Evolutionary conservation across 1,140 invertebrate species (phyloP), one percentile per base, ranked within the genome.

Genomic region (Dreissena polymorpha): DNA sequence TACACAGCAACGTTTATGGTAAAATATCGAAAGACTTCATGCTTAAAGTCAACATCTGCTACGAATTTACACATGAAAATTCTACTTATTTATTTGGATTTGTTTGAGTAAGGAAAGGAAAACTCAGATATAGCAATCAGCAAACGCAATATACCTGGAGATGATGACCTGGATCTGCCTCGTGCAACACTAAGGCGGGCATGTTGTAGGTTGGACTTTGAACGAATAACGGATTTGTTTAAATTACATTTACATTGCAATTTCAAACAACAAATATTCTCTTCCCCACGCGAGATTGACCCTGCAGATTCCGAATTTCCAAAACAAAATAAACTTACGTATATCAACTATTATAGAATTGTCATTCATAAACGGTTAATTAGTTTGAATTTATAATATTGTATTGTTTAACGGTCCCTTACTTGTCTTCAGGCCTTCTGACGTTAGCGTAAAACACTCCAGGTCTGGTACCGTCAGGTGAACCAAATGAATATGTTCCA

Each of bases 161-260:
- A 82, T 90, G 89, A 77, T 93, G 93, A 7, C 93, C 93, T 1
- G 93, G 93, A 72, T 91, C 86, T 12, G 91, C 89, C 84, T 93
- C 93, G 68, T 94, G 93, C 12, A 93, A 73, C 6, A 90, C 60
- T 13, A 94, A 50, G 8, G 92, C 88, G 10, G 88, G 78, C 84
- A 93, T 91, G 51, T 89, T 90, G 76, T 93, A 92, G 27, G 87
- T 93, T 10, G 91, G 88, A 13, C 89, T 90, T n/a, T 23, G 85
- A 2, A 85, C 79, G 50, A 8, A 29, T 39, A 64, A n/a, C 1
- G 16, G 16, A 69, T 5, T 23, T 2, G 23, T 63, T 63, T 10
- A 63, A n/a, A 2, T n/a, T n/a, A 5, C 6, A n/a, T 63, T 10
- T 18, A n/a, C 55, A 57, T 12, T n/a, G 12, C 12, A n/a, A n/a